Percentiles rank a stretch among this genome's conserved stretches.
Evolutionary conservation across 2,888 invertebrate genomes (phyloP).

Genomic region (Priocnemis perturbator): DNA sequence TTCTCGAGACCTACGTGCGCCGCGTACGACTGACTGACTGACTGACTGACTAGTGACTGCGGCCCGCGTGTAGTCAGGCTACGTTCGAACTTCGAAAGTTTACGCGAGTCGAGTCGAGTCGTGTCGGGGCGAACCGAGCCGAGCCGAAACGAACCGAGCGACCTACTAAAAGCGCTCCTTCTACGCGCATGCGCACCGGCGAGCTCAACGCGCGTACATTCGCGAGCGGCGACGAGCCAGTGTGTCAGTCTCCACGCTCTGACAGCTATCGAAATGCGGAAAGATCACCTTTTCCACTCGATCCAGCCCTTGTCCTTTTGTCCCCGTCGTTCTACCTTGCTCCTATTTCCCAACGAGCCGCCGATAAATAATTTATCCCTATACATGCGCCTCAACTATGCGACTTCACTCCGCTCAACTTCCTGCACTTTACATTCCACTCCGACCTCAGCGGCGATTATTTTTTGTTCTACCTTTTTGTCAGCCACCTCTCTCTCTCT

Average conservation of each 20-base stretch:
- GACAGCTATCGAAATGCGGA: conserved; percentile 17
- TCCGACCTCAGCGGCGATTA: too few relatives aligned
- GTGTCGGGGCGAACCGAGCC: conserved; percentile 10
- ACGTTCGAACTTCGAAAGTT: conserved; percentile 46
- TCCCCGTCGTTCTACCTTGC: background rate
- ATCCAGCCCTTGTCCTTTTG: background rate
- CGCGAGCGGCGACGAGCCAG: conserved; percentile 3
- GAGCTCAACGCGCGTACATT: background rate
- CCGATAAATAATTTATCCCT: background rate
- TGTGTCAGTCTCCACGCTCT: conserved; percentile 23
- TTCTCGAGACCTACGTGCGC: conserved; percentile 44
- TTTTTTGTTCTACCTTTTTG: too few relatives aligned
- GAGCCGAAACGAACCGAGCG: conserved; percentile 22
- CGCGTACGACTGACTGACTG: conserved; percentile 54
- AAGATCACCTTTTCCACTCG: background rate
- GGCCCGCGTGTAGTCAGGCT: conserved; percentile 30
- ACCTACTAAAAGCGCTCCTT: conserved; percentile 29
- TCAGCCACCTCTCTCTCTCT: too few relatives aligned
- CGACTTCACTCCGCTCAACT: too few relatives aligned
- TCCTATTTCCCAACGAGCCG: conserved; percentile 1
- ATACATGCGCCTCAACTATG: too few relatives aligned
- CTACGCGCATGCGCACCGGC: conserved; percentile 17
- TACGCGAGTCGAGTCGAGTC: conserved; percentile 14
- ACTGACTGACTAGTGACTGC: conserved; percentile 48
- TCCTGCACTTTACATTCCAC: too few relatives aligned